These are phyloP conservation scores for Campylomormyrus tamandua DNA, from an alignment of 2,113 vertebrate genomes.

Conservation along the genomic window DNA sequence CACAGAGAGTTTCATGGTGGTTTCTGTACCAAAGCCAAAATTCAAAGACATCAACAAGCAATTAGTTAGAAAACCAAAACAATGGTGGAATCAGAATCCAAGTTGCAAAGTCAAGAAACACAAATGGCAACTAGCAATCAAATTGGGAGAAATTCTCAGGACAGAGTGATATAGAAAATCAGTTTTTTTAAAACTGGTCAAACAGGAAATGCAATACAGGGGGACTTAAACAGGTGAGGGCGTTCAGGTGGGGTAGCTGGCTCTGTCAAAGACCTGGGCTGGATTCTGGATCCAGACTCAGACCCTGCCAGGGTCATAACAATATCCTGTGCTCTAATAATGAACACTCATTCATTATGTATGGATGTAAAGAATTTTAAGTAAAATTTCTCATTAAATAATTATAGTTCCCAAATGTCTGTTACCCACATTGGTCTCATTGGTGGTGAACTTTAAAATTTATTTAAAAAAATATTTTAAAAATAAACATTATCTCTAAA, in stretches of 20 bases:
- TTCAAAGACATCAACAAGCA: background rate
- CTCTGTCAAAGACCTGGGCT: background rate
- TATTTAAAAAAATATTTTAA: background rate
- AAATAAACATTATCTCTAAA: background rate
- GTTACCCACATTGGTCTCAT: constrained; percentile 8
- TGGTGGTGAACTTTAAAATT: background rate
- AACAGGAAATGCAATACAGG: background rate
- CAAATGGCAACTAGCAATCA: background rate
- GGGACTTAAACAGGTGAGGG: background rate
- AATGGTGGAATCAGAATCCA: background rate
- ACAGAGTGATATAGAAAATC: background rate
- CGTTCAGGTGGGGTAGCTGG: background rate
- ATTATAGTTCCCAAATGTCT: background rate
- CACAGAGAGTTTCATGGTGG: background rate
- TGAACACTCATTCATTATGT: background rate
- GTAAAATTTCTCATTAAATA: constrained; percentile 21
- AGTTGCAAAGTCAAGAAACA: background rate
- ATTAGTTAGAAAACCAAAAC: background rate
- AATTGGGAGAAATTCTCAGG: background rate
- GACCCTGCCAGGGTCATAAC: background rate
- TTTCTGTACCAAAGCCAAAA: background rate
- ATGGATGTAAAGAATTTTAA: background rate
- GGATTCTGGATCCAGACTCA: background rate
- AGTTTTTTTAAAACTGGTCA: background rate
- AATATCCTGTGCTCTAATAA: background rate